A percentile compares a stretch with the other conserved stretches of the same genome.
These are phyloP conservation scores for Bursaphelenchus mucronatus DNA, from an alignment of 1,140 invertebrate genomes.

Conservation along the genomic window DNA sequence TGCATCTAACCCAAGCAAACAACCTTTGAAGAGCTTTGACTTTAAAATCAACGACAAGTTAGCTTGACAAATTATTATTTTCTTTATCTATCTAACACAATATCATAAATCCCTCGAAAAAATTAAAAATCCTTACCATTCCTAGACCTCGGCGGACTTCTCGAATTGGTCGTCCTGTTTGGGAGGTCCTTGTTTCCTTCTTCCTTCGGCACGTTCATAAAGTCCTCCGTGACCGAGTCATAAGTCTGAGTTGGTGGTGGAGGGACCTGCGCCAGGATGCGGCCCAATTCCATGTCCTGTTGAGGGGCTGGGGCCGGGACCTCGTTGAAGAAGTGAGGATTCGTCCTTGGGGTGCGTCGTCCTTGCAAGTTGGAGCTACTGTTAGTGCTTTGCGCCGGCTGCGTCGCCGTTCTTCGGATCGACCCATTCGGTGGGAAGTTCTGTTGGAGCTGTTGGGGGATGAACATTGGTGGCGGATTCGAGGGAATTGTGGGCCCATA, in stretches of 20 bases:
- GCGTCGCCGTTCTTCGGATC: background rate
- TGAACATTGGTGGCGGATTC: conserved; percentile 2
- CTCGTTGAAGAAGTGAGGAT: conserved; percentile 3
- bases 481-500: conserved; percentile 6
- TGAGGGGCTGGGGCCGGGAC: conserved; percentile 15
- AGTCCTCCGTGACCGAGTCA: conserved; percentile 18
- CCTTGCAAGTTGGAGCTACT: conserved; percentile 6
- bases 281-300: conserved; percentile 4
- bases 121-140: too few species aligned
- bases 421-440: background rate
- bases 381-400: background rate
- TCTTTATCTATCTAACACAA: too few species aligned
- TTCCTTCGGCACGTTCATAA: background rate
- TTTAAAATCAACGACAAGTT: too few species aligned
- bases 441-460: background rate
- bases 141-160: conserved; percentile 11
- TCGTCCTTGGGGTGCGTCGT: conserved; percentile 7
- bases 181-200: background rate
- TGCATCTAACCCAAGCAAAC: too few species aligned
- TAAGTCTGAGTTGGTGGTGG: conserved; percentile 8
- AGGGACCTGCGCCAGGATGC: conserved; percentile 11
- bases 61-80: too few species aligned
- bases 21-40: too few species aligned
- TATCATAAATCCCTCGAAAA: too few species aligned
- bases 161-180: conserved; percentile 7